A percentile compares a stretch with the other conserved stretches of the same genome.
Evolutionary conservation across 2,113 vertebrate species (phyloP).

Genomic region (Oncorhynchus masou): DNA sequence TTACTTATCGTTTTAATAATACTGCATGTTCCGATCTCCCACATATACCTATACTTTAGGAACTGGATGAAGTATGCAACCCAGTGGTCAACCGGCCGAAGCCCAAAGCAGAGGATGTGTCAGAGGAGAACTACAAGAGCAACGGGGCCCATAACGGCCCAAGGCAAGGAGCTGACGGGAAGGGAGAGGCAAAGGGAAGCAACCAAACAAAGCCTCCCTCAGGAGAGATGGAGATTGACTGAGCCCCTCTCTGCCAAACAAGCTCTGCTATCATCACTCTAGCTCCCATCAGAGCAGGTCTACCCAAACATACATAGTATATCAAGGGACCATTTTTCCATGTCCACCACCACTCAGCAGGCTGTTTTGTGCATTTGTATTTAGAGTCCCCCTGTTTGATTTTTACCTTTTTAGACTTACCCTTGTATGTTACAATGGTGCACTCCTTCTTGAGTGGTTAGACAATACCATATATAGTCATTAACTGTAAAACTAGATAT

Average conservation of each 20-base stretch:
- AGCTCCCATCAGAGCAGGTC: constrained; percentile 22
- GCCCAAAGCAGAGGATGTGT: constrained; percentile 79
- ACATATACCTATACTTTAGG: constrained; percentile 64
- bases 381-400: constrained; percentile 30
- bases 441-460: constrained; percentile 52
- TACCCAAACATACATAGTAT: constrained; percentile 27
- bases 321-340: constrained; percentile 52
- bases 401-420: constrained; percentile 43
- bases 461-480: constrained; percentile 45
- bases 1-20: background rate
- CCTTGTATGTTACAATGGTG: constrained; percentile 46
- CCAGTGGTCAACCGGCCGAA: constrained; percentile 85
- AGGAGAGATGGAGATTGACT: constrained; percentile 94
- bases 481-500: constrained; percentile 9
- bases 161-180: constrained; percentile 73
- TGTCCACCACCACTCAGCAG: constrained; percentile 43
- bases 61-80: constrained; percentile 85
- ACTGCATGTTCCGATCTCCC: background rate
- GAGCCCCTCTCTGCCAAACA: constrained; percentile 51
- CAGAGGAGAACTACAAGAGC: constrained; percentile 76
- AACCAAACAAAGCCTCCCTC: constrained; percentile 77
- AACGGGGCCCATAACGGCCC: constrained; percentile 80
- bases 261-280: constrained; percentile 37
- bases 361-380: constrained; percentile 48
- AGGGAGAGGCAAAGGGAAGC: constrained; percentile 71